Conservation (phyloP, 2,888 invertebrate genomes). For the Pilophorus perplexus region DNA sequence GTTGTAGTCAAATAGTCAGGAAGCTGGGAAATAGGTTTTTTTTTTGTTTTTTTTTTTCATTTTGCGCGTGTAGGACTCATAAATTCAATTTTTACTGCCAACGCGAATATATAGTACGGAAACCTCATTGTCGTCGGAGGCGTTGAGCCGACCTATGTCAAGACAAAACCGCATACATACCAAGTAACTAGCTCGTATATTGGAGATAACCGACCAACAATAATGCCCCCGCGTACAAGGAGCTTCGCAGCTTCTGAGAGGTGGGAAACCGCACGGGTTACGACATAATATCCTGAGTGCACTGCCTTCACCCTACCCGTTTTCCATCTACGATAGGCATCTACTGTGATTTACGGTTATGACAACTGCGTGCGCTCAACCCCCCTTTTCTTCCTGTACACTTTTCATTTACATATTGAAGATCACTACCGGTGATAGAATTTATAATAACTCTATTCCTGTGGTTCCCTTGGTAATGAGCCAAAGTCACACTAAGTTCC, state of each 20-base stretch:
- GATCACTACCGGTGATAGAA: constrained; percentile 39
- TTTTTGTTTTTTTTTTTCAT: too few species aligned
- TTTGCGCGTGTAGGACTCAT: too few species aligned
- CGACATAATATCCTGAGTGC: constrained; percentile 40
- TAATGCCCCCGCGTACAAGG: constrained; percentile 27
- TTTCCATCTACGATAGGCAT: constrained; percentile 29
- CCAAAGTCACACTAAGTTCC: constrained; percentile 39
- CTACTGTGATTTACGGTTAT: constrained; percentile 36
- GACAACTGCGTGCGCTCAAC: constrained; percentile 38
- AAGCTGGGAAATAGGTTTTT: too few species aligned
- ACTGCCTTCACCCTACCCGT: not conserved
- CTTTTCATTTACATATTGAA: constrained; percentile 43
- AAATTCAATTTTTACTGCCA: too few species aligned
- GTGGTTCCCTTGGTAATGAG: constrained; percentile 22
- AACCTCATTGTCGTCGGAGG: too few species aligned
- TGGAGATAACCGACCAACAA: constrained; percentile 30
- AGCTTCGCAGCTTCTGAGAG: constrained; percentile 23
- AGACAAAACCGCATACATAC: constrained; percentile 17
- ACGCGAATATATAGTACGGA: too few species aligned
- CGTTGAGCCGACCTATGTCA: constrained; percentile 2
- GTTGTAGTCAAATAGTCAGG: too few species aligned
- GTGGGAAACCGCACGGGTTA: constrained; percentile 33
- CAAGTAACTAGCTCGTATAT: constrained; percentile 14
- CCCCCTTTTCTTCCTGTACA: not conserved
- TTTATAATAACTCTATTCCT: constrained; percentile 42